These are phyloP conservation scores for Euschistus heros DNA, from an alignment of 1,140 invertebrate genomes.

Conservation along the genomic window DNA sequence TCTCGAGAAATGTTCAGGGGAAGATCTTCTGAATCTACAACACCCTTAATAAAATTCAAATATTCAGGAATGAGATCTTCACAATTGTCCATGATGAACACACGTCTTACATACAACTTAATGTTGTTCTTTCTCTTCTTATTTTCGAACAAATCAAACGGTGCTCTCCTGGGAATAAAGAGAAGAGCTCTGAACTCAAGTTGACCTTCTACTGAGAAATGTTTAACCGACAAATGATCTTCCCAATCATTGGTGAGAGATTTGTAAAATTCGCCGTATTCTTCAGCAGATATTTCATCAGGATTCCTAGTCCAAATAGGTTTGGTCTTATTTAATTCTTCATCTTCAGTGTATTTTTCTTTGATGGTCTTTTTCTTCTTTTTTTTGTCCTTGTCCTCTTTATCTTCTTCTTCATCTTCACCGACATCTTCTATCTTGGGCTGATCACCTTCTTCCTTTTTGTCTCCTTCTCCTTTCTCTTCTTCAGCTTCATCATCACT, in stretches of 20 bases:
- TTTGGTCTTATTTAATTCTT: conserved; percentile 98
- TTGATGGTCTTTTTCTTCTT: conserved; percentile 94
- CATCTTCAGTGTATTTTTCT: conserved; percentile 96
- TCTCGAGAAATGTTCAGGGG: conserved; percentile 98
- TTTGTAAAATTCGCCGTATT: conserved; percentile 99
- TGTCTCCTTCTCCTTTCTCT: conserved; percentile 49
- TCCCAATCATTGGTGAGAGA: conserved; percentile 98
- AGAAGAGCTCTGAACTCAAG: conserved; percentile 93
- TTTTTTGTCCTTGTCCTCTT: conserved; percentile 74
- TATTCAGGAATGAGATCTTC: conserved; percentile 98
- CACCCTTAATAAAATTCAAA: conserved; percentile 92
- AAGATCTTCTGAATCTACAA: conserved; percentile 95
- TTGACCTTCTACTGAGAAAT: conserved; percentile 97
- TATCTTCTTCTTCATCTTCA: conserved; percentile 67
- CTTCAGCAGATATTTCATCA: conserved; percentile 93
- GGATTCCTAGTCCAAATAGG: conserved; percentile 98
- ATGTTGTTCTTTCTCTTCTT: conserved; percentile 98
- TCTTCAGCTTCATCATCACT: conserved; percentile 77
- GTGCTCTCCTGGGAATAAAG: conserved; percentile 87
- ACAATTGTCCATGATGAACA: conserved; percentile 99
- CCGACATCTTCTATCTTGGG: conserved; percentile 90
- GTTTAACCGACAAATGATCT: conserved; percentile 95
- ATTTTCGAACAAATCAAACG: conserved; percentile 97
- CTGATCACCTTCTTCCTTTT: conserved; percentile 56
- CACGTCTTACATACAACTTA: conserved; percentile 90